Base-by-base conservation (phyloP, 1,140 invertebrate genomes). In the Heliconius hewitsoni region DNA sequence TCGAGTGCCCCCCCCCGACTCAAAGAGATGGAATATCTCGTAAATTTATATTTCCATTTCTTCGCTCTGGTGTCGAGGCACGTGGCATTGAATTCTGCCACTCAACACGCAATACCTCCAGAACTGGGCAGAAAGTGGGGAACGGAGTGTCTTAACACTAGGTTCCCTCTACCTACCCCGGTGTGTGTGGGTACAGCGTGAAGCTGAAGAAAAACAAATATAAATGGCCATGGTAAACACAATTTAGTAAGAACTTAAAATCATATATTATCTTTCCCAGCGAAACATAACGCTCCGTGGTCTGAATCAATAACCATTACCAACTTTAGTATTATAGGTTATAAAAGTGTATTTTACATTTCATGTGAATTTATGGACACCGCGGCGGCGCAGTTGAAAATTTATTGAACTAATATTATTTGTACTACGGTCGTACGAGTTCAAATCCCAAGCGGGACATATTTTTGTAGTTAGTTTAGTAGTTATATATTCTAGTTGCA, bases 261-360 rank as follows among this genome's bases (percentile, higher is more conserved):
- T 27, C 27, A 23, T 66, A 27, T n/a, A 66, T 66, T 13, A 66
- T 30, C 9, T 66, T 30, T 16, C 23, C 16, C 23, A 46, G 72
- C 46, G n/a, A 27, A 50, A 50, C 34, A 50, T 46, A 73, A 46
- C 18, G 72, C 39, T 50, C 50, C n/a, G 16, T 19, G n/a, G 39
- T 50, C 39, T 50, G 27, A 66, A 66, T 66, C 23, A 30, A 66
- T 66, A 66, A 30, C 60, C 60, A 66, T 66, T 66, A 66, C 60
- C 55, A 66, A 66, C 23, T 66, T 66, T 66, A 66, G 60, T 66
- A 66, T 30, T 30, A n/a, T n/a, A n/a, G 60, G 23, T 66, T 66
- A 11, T 30, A 66, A 66, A 16, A 13, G 27, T 66, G 30, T 30
- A 66, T 66, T 66, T 66, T 66, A 30, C 60, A 13, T 66, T 66